Conservation (phyloP, 2,797 vertebrate genomes). For the Heliangelus exortis region DNA sequence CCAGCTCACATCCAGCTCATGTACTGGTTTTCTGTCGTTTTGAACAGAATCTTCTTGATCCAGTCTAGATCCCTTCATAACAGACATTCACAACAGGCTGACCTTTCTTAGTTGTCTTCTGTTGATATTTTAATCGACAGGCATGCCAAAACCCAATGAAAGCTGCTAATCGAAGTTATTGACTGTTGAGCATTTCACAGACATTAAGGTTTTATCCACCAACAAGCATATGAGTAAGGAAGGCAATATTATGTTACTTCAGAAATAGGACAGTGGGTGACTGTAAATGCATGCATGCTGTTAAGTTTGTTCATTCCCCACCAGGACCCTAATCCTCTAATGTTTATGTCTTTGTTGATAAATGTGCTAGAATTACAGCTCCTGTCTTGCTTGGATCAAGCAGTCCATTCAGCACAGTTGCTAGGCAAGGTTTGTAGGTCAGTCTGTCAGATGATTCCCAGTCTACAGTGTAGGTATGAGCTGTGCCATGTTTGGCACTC, state of each 20-base stretch:
- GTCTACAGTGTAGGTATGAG: background rate
- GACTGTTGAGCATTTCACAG: background rate
- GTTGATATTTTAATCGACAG: background rate
- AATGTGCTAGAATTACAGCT: background rate
- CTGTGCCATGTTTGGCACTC: background rate
- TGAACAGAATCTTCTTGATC: background rate
- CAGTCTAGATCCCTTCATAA: background rate
- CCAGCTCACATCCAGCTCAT: background rate
- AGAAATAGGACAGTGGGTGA: background rate
- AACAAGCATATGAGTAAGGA: background rate
- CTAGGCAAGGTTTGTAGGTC: background rate
- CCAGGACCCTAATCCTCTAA: background rate
- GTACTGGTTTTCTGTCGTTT: background rate
- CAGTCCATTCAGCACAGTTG: background rate
- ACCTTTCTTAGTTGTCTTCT: background rate
- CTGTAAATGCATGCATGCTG: background rate
- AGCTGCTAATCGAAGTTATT: background rate
- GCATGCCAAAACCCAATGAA: background rate
- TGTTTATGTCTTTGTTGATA: background rate
- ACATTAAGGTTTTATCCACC: background rate
- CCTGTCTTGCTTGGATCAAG: background rate
- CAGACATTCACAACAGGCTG: background rate
- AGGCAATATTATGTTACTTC: background rate
- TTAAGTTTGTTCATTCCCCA: background rate
- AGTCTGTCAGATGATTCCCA: background rate